Percentiles rank a stretch among this genome's conserved stretches.
phyloP scores from a whole-genome alignment of 2,113 vertebrate genomes.

The Phylloscopus trochilus region DNA sequence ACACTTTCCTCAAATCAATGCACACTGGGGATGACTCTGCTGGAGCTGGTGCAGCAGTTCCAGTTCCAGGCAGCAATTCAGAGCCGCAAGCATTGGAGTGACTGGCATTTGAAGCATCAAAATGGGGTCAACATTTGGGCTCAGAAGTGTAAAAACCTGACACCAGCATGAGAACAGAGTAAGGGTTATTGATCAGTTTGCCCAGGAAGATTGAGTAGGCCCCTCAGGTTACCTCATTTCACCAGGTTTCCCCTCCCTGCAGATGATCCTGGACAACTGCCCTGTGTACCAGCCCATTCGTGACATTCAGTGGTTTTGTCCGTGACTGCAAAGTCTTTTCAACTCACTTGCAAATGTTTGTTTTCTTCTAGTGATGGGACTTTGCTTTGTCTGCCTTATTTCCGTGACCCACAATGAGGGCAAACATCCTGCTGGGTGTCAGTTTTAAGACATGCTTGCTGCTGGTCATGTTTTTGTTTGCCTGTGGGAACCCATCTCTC shows the following conservation, averaged over 20 bases:
- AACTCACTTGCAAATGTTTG: not conserved
- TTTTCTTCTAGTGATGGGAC: not conserved
- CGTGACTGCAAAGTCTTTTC: not conserved
- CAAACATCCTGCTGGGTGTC: not conserved
- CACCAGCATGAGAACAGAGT: not conserved
- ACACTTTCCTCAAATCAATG: not conserved
- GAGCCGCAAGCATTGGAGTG: accelerated
- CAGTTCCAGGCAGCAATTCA: not conserved
- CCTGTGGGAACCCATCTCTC: not conserved
- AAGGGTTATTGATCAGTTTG: not conserved
- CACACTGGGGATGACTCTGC: not conserved
- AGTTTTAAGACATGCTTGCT: not conserved
- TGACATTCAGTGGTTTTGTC: not conserved
- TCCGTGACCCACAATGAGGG: not conserved
- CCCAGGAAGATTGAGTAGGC: not conserved
- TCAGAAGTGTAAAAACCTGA: not conserved
- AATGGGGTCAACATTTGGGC: not conserved
- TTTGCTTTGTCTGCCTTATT: constrained; percentile 11
- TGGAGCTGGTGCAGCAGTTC: not conserved
- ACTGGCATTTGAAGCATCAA: not conserved
- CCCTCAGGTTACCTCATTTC: not conserved
- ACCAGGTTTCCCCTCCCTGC: not conserved
- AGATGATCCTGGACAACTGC: not conserved
- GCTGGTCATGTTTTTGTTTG: not conserved
- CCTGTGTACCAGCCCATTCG: not conserved